Base-by-base conservation (phyloP, 1,140 invertebrate species). In the Camponotus vicinus region DNA sequence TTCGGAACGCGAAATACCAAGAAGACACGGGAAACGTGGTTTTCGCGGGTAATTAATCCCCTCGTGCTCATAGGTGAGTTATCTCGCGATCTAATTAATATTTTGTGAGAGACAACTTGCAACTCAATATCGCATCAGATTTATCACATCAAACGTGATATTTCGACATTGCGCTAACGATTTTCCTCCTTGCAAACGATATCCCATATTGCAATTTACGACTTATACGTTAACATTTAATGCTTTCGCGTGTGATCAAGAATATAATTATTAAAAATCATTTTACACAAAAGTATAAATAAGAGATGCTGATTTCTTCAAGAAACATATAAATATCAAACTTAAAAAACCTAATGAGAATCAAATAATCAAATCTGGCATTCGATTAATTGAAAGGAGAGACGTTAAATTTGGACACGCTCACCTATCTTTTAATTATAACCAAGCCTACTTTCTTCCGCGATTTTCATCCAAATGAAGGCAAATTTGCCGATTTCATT, bases 401-500 rank as follows among this genome's bases (percentile, higher is more conserved):
- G 27, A 15, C 27, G 34, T 76, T 73, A 49, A 84, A 76, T 8
- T 34, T 13, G 11, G 15, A 49, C 21, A 11, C 11, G 6, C 7
- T 27, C 2, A 6, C 4, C 32, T 78, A 37, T 57, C 40, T 78
- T 42, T 5, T 78, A 42, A 78, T 45, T 59, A 32, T 67, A 42
- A 79, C 9, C 52, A 64, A 52, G 32, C 57, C 34, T n/a, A 9
- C 8, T 67, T 67, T 79, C 73, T 77, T 78, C 4, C 32, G 18
- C 9, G 11, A 79, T 59, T 78, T 66, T 78, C 49, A 49, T 80
- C 40, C 64, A 79, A 67, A 85, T 73, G 75, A 89, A 80, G 79
- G 88, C 85, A 91, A 92, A 91, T 89, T 92, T 91, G 85, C 85
- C 45, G 76, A 91, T 92, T 85, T 87, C 87, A 92, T 92, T 92